Base-by-base conservation (phyloP, 1,140 invertebrate species). In the Ptiloglossa arizonensis region DNA sequence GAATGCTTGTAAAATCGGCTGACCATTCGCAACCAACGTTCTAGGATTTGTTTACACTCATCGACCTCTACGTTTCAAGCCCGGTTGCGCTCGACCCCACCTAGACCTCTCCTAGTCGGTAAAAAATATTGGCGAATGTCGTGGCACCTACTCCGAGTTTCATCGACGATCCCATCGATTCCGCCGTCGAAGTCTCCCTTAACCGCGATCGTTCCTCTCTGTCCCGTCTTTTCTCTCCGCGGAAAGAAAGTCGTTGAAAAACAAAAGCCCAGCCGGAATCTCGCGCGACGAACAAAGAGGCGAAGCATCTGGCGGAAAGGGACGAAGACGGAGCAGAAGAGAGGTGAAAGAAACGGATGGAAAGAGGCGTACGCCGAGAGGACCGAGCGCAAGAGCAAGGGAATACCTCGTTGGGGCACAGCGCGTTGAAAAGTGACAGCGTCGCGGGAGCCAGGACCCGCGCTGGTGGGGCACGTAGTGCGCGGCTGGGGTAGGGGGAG, bases 391-490 rank as follows among this genome's bases (percentile, higher is more conserved):
- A 66, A 38, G 35, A 50, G 27, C 17, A 24, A 50, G 57, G 5
- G 19, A 24, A 6, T 0, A n/a, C 0, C 8, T 0, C 41, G 41
- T 38, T 8, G 35, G 29, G n/a, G 59, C n/a, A 62, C 11, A 3
- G n/a, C 9, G 11, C 11, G 60, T 57, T 44, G 1, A 27, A 46
- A 22, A 48, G 29, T 22, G 69, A 50, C 59, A 70, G 32, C 59
- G 29, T 44, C 38, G 54, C 13, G 32, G n/a, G 46, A 77, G 24
- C 41, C 41, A 66, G 48, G 57, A 71, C 62, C 73, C n/a, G n/a
- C n/a, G 71, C 68, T 68, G 71, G 76, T 50, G 71, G 81, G 68
- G 77, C 56, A 80, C 54, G 79, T 79, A 63, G 71, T 5, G 2
- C 22, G 54, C 9, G 24, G 29, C 9, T n/a, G 11, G 17, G 35